phyloP scores from a whole-genome alignment of 2,888 invertebrate species.

The Mythimna loreyi region DNA sequence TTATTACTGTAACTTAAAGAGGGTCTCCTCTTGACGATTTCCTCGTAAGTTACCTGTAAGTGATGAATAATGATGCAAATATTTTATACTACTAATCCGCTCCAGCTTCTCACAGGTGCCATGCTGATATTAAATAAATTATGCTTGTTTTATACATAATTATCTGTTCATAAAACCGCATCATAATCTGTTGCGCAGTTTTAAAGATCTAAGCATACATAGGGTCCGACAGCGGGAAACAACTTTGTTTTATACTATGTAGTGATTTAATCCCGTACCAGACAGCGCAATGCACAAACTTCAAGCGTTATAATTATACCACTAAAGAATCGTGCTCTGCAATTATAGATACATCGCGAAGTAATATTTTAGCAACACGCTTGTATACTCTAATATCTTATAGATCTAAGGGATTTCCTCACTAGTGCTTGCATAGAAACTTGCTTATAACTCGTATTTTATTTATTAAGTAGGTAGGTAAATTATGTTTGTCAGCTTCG shows the following conservation, averaged over 20 bases:
- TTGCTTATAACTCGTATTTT: constrained; percentile 1
- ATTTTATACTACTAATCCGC: too few species aligned
- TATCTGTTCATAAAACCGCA: too few species aligned
- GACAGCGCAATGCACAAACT: constrained; percentile 5
- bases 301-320: constrained; percentile 28
- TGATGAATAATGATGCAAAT: constrained; percentile 6
- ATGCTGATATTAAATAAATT: too few species aligned
- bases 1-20: background rate
- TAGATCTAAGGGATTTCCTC: constrained; percentile 19
- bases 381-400: background rate
- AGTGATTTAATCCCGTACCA: constrained; percentile 8
- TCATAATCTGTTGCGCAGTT: too few species aligned
- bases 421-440: constrained; percentile 1
- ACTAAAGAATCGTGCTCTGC: constrained; percentile 5
- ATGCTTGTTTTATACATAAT: too few species aligned
- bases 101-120: too few species aligned
- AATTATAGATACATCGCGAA: constrained; percentile 43
- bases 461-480: background rate
- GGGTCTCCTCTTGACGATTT: background rate
- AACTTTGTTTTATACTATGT: too few species aligned
- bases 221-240: too few species aligned
- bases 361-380: constrained; percentile 30
- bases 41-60: background rate
- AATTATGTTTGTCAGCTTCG: background rate
- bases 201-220: too few species aligned